Base-by-base conservation (phyloP, 2,113 vertebrate genomes). In the Sander lucioperca region DNA sequence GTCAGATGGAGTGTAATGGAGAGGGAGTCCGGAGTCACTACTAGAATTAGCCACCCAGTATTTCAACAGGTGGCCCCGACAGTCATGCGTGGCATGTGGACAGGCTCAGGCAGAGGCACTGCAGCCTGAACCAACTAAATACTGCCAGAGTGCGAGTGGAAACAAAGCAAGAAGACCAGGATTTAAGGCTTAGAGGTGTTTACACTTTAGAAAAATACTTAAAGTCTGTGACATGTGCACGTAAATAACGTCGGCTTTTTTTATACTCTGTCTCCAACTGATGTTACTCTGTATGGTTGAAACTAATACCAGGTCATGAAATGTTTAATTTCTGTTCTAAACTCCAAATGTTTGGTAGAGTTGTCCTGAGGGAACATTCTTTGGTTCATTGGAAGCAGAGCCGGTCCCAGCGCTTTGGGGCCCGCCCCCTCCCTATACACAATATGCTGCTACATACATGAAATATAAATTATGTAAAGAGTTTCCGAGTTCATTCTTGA, bases 41-140 rank as follows among this genome's bases (percentile, higher is more conserved):
- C 96, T 95, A 91, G 83, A 96, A 96, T 95, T 94, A 96, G 93
- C 96, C 94, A 96, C 95, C 94, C 90, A 93, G 79, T 92, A 94
- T 94, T 96, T 94, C 95, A 97, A 97, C 97, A 98, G 96, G 97
- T 97, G 96, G 95, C 95, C 92, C 90, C 91, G 92, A 77, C 80
- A 87, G 77, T 91, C 94, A 77, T 47, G 85, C 19, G 27, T 56
- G 77, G 79, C 87, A 89, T 91, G 86, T 75, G 82, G 87, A 77
- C 79, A 59, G 74, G 77, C 82, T 75, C 36, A 13, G 83, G 63
- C 74, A 64, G 59, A 53, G 61, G 16, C 58, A 19, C 78, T 30
- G 50, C 30, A 27, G 64, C 39, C 30, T 33, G 43, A 15, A 19
- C 5, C 1, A 19, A 51, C 36, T 53, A 69, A 62, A 69, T 72